A percentile compares a stretch with the other conserved stretches of the same genome.
These are phyloP conservation scores for Yponomeuta plumbellus DNA, from an alignment of 2,888 invertebrate species.

Conservation along the genomic window DNA sequence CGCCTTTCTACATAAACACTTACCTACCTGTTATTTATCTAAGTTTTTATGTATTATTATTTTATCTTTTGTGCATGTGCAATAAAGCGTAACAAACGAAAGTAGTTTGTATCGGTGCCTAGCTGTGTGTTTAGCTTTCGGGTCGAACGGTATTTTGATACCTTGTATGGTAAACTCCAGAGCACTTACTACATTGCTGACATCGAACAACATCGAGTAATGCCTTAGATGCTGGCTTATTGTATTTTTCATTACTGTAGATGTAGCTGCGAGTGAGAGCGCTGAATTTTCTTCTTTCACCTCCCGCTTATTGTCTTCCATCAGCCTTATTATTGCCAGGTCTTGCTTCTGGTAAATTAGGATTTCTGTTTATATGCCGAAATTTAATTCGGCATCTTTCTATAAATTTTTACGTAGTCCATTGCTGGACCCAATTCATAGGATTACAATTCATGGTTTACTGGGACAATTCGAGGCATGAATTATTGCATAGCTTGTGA, in stretches of 20 bases:
- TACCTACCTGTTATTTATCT: no score
- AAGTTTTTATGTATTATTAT: no score
- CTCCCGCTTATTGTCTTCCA: constrained; percentile 55
- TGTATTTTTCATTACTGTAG: neutral
- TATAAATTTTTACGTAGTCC: no score
- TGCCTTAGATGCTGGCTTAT: neutral
- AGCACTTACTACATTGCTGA: neutral
- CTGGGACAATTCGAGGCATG: no score
- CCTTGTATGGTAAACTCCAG: neutral
- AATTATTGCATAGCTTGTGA: no score
- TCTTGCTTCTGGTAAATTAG: constrained; percentile 41
- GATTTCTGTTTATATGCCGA: neutral
- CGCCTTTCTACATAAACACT: no score
- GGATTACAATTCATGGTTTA: no score
- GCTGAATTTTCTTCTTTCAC: constrained; percentile 41
- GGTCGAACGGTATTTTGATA: neutral
- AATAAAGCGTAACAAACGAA: no score
- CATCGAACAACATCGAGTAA: neutral
- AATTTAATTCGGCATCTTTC: neutral
- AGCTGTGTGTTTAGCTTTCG: neutral
- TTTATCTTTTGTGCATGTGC: no score
- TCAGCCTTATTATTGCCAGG: constrained; percentile 52
- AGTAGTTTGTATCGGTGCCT: neutral
- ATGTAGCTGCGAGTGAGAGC: neutral
- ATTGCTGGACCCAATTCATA: no score